phyloP scores from a whole-genome alignment of 2,113 vertebrate species.

The Halcyon senegalensis region DNA sequence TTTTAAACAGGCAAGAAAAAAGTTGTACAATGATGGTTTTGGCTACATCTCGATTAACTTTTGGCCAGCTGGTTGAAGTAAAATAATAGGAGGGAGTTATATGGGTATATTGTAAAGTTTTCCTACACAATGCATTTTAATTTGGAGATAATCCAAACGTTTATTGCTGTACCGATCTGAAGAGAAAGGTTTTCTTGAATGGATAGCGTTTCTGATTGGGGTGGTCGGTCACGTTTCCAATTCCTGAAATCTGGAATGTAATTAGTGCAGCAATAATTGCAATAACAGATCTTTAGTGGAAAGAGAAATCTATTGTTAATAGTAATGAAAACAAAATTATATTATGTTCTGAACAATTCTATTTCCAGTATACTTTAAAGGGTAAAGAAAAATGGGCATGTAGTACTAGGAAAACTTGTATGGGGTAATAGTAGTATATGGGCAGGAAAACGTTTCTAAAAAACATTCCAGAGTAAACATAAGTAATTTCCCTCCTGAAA shows the following conservation, averaged over 20 bases:
- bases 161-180: neutral
- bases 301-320: neutral
- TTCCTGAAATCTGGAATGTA: neutral
- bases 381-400: neutral
- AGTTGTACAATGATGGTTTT: neutral
- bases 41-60: neutral
- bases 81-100: neutral
- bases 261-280: neutral
- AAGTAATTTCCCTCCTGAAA: constrained; percentile 49
- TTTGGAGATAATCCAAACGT: neutral
- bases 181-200: neutral
- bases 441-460: constrained; percentile 22
- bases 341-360: neutral
- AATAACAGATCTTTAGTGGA: neutral
- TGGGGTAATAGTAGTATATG: neutral
- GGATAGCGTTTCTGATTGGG: neutral
- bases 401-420: neutral
- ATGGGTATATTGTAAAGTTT: neutral
- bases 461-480: constrained; percentile 45
- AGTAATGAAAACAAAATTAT: neutral
- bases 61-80: neutral
- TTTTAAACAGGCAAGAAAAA: neutral
- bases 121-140: neutral
- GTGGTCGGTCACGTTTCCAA: neutral
- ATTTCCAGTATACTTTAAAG: neutral